Conservation (phyloP, 1,140 invertebrate genomes). For the Calosoma granatense region DNA sequence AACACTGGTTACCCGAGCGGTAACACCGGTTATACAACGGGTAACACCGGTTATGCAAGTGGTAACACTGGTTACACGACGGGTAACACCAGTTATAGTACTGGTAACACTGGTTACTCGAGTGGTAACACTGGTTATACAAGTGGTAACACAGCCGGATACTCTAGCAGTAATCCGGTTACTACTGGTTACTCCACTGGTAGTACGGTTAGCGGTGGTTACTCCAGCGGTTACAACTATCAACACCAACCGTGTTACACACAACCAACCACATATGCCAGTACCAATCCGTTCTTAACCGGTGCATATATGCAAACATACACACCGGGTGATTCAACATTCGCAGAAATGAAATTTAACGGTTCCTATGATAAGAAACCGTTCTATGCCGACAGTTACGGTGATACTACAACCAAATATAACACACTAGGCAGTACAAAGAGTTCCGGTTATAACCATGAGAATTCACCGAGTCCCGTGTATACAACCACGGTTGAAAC, state of each 20-base stretch:
- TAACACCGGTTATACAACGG: slow-evolving; percentile 3
- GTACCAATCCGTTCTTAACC: slow-evolving; percentile 47
- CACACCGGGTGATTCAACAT: slow-evolving; percentile 18
- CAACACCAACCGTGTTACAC: slow-evolving; percentile 24
- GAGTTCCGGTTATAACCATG: slow-evolving; percentile 16
- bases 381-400: slow-evolving; percentile 27
- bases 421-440: slow-evolving; percentile 23
- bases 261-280: slow-evolving; percentile 34
- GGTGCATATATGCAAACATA: slow-evolving; percentile 39
- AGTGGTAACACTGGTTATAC: neutral
- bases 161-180: neutral
- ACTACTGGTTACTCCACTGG: neutral
- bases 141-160: neutral
- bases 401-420: slow-evolving; percentile 23
- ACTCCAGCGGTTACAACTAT: slow-evolving; percentile 12
- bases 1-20: slow-evolving; percentile 26
- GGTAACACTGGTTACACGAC: neutral
- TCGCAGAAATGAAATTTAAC: slow-evolving; percentile 19
- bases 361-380: slow-evolving; percentile 27
- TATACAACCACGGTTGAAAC: slow-evolving; percentile 12
- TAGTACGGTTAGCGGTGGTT: slow-evolving; percentile 12
- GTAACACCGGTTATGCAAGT: neutral
- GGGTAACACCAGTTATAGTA: neutral
- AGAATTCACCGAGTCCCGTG: slow-evolving; percentile 10
- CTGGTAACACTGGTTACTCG: neutral